Percentiles rank a stretch among this genome's conserved stretches.
phyloP scores from a whole-genome alignment of 2,797 vertebrate species.

The Bovichtus diacanthus region DNA sequence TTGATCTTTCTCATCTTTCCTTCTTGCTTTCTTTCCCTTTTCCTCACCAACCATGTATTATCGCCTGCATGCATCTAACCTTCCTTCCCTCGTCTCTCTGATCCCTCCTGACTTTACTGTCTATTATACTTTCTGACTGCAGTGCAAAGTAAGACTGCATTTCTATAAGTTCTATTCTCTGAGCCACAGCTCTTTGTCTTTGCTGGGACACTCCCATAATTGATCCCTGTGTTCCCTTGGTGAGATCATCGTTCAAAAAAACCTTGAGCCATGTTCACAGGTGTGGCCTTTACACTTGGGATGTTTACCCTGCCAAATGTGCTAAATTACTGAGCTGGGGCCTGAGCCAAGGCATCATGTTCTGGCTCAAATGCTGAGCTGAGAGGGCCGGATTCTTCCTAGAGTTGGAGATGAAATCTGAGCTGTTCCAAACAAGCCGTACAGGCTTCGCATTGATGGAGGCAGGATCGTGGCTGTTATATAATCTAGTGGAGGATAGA shows the following conservation, averaged over 20 bases:
- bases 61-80: not conserved
- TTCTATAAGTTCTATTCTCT: constrained; percentile 6
- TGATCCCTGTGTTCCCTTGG: constrained; percentile 8
- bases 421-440: constrained; percentile 35
- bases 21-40: constrained; percentile 12
- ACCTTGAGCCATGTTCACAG: constrained; percentile 49
- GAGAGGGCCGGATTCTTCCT: constrained; percentile 30
- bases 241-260: constrained; percentile 59
- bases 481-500: constrained; percentile 38
- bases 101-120: not conserved
- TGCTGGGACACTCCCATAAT: constrained; percentile 44
- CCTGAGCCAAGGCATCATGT: constrained; percentile 35
- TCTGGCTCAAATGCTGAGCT: constrained; percentile 31
- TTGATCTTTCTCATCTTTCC: not conserved
- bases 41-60: constrained; percentile 1
- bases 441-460: not conserved
- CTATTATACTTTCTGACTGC: not conserved
- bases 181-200: constrained; percentile 32
- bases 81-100: constrained; percentile 7
- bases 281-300: constrained; percentile 47
- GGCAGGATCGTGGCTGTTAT: constrained; percentile 32
- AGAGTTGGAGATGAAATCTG: constrained; percentile 41
- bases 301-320: constrained; percentile 44
- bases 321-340: constrained; percentile 2
- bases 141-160: constrained; percentile 2